phyloP scores from a whole-genome alignment of 2,888 invertebrate genomes.

The Drosophila vallismaia region DNA sequence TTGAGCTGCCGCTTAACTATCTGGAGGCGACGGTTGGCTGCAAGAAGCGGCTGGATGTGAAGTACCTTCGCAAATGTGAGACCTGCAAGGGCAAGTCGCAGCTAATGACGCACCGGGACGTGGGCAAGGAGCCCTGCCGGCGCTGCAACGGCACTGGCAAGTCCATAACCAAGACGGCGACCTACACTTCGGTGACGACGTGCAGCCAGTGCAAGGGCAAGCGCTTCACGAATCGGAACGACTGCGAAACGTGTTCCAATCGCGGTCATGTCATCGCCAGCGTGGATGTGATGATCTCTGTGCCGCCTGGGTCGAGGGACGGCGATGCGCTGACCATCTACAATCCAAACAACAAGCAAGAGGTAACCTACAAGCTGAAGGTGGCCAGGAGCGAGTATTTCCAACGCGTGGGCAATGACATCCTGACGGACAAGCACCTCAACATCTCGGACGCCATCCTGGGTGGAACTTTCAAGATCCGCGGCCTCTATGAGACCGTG shows the following conservation, averaged over 20 bases:
- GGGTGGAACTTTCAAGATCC: slow-evolving; percentile 77
- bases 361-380: slow-evolving; percentile 66
- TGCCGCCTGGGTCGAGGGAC: slow-evolving; percentile 75
- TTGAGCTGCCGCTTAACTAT: slow-evolving; percentile 72
- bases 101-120: slow-evolving; percentile 60
- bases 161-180: slow-evolving; percentile 59
- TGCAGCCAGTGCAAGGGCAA: slow-evolving; percentile 80
- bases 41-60: slow-evolving; percentile 75
- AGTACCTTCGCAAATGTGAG: slow-evolving; percentile 73
- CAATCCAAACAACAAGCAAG: slow-evolving; percentile 78
- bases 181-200: slow-evolving; percentile 54
- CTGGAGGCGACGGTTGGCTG: slow-evolving; percentile 78
- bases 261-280: slow-evolving; percentile 72
- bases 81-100: slow-evolving; percentile 78
- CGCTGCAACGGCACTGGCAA: slow-evolving; percentile 82
- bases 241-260: slow-evolving; percentile 78
- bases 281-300: slow-evolving; percentile 65
- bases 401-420: slow-evolving; percentile 76
- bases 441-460: slow-evolving; percentile 80
- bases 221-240: slow-evolving; percentile 73
- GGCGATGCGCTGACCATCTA: slow-evolving; percentile 76
- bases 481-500: slow-evolving; percentile 78
- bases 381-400: slow-evolving; percentile 77
- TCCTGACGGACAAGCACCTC: slow-evolving; percentile 75
- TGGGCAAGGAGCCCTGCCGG: slow-evolving; percentile 75